Conservation (phyloP, 2,888 invertebrate genomes). For the Sphecodes monilicornis region DNA sequence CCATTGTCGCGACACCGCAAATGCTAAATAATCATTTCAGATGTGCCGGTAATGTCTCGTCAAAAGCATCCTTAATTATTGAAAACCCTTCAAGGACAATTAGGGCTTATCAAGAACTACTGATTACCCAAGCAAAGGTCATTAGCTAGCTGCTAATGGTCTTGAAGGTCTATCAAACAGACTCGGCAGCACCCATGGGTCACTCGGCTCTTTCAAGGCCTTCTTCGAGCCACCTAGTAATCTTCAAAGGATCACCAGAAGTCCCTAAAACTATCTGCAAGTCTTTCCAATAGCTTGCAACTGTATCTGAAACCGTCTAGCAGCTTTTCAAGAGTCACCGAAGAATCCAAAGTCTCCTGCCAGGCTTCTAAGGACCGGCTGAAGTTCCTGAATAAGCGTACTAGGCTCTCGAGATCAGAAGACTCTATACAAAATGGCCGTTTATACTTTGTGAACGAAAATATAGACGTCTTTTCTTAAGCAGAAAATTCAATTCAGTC, state of each 20-base stretch:
- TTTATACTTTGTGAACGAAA: not conserved
- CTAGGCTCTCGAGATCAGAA: not conserved
- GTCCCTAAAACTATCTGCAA: not conserved
- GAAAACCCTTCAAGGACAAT: not conserved
- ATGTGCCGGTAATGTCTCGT: not conserved
- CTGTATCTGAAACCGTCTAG: not conserved
- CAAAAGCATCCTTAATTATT: not conserved
- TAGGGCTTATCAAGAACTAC: not conserved
- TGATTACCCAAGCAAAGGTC: not conserved
- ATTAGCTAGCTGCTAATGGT: not conserved
- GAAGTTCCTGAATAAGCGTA: not conserved
- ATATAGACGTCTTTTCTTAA: not conserved
- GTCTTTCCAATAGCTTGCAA: not conserved
- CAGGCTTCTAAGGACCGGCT: not conserved
- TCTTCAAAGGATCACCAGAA: not conserved
- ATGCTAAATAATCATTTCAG: not conserved
- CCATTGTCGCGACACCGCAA: not conserved
- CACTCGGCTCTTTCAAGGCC: not conserved
- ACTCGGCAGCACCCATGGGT: not conserved
- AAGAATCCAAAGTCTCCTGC: not conserved
- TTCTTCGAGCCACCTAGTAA: not conserved
- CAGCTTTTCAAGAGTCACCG: not conserved
- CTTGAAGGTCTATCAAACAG: not conserved
- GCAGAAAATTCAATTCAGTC: not conserved
- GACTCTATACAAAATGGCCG: not conserved